These are phyloP conservation scores for Pipra filicauda DNA, from an alignment of 2,113 vertebrate species.

Conservation along the genomic window DNA sequence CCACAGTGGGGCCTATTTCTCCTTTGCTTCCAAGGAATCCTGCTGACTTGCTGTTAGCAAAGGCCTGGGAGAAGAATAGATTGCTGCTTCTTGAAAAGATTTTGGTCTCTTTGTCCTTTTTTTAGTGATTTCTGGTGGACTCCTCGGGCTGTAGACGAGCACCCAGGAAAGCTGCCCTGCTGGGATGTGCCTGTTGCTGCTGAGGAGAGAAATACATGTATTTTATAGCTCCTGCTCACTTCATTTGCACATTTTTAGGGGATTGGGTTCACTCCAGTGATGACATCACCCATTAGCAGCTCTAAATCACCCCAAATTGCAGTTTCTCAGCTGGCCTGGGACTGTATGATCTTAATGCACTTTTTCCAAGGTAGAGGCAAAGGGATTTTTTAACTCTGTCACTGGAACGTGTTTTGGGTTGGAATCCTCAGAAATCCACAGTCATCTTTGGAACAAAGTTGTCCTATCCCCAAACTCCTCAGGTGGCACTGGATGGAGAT, in stretches of 20 bases:
- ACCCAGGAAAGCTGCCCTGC: background rate
- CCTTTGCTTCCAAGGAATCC: constrained; percentile 23
- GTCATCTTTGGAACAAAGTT: background rate
- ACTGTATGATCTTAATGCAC: background rate
- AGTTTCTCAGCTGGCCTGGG: background rate
- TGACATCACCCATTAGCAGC: background rate
- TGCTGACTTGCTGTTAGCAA: background rate
- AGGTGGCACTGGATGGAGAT: background rate
- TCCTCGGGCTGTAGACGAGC: background rate
- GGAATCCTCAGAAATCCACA: background rate
- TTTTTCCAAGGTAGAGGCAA: background rate
- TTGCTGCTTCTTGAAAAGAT: background rate
- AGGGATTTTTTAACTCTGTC: background rate
- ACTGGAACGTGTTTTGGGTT: background rate
- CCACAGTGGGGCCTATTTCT: constrained; percentile 9
- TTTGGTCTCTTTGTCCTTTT: background rate
- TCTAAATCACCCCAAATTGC: background rate
- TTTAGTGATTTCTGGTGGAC: background rate
- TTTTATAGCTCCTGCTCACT: background rate
- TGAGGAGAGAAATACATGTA: background rate
- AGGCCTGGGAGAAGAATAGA: background rate
- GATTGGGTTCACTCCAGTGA: background rate
- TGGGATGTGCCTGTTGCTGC: background rate
- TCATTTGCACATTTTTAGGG: background rate
- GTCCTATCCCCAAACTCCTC: rapidly evolving